Evolutionary conservation across 2,797 vertebrate genomes (phyloP), one percentile per base, ranked within the genome.

Genomic region (Coreius guichenoti): DNA sequence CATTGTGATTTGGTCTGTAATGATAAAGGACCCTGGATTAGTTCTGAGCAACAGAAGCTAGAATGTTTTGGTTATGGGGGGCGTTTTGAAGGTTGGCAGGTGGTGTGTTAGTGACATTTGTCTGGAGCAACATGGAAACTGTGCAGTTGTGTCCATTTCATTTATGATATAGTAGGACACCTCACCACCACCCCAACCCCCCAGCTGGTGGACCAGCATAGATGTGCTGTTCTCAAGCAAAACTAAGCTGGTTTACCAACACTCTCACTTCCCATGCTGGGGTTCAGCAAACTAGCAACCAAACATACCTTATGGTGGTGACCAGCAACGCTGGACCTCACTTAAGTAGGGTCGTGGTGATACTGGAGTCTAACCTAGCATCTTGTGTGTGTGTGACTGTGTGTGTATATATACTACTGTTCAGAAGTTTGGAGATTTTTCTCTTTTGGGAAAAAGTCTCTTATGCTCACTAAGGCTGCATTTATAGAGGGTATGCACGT

Each of bases 51-150:
- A n/a, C 33, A 11, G 31, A 49, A 68, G 31, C 6, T 54, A 21
- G 63, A 23, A 45, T 63, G 68, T 80, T 85, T 51, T n/a, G 61
- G 73, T 76, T 83, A 68, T 68, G 21, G 11, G 29, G 43, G 12
- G 36, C 5, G 8, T 85, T 51, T 16, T 74, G 29, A 49, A 63
- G 39, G 29, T 65, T 29, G 26, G 23, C 29, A 63, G 23, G 31
- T 73, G 29, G n/a, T 74, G 45, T 73, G 47, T 69, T 73, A 54
- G 36, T 9, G 33, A 29, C 58, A 39, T 81, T 47, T 39, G 43
- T 81, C 70, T 74, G 14, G 43, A 39, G 54, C 11, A 21, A 36
- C 26, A 23, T 65, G 65, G 51, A 70, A 43, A 74, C 0, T n/a
- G 9, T 77, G 43, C 67, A 72, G 2, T 72, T 85, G 19, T 58